These are phyloP conservation scores for Brachypodius melanocephalos DNA, from an alignment of 2,113 vertebrate species.

Conservation along the genomic window DNA sequence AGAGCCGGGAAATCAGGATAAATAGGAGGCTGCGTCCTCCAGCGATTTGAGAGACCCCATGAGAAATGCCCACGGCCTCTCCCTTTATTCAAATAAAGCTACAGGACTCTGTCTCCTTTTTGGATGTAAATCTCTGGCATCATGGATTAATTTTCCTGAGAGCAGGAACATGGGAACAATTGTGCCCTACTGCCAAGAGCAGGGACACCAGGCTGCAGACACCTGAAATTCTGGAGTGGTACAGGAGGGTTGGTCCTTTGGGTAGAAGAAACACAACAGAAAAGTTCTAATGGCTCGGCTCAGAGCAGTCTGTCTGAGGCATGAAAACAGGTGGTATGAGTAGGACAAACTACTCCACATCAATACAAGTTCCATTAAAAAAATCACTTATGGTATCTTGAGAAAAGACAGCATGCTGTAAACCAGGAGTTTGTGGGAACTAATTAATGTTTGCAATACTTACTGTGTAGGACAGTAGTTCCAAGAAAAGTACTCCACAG, in stretches of 20 bases:
- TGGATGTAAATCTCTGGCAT: neutral
- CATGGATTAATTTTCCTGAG: neutral
- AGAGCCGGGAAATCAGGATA: fast-evolving
- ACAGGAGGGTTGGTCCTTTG: neutral
- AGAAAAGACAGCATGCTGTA: neutral
- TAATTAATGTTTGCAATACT: neutral
- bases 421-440: neutral
- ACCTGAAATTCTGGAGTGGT: neutral
- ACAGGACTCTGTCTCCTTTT: neutral
- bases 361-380: neutral
- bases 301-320: neutral
- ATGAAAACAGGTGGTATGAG: neutral
- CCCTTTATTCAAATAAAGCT: neutral
- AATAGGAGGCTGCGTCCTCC: neutral
- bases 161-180: neutral
- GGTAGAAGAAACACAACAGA: neutral
- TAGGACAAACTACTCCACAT: neutral
- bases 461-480: neutral
- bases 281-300: neutral
- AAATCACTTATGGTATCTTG: neutral
- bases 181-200: neutral
- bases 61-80: neutral
- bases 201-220: fast-evolving
- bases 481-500: neutral
- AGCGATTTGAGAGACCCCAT: neutral